Percentiles rank a stretch among this genome's conserved stretches.
phyloP scores from a whole-genome alignment of 2,888 invertebrate species.

The Choreutis nemorana region DNA sequence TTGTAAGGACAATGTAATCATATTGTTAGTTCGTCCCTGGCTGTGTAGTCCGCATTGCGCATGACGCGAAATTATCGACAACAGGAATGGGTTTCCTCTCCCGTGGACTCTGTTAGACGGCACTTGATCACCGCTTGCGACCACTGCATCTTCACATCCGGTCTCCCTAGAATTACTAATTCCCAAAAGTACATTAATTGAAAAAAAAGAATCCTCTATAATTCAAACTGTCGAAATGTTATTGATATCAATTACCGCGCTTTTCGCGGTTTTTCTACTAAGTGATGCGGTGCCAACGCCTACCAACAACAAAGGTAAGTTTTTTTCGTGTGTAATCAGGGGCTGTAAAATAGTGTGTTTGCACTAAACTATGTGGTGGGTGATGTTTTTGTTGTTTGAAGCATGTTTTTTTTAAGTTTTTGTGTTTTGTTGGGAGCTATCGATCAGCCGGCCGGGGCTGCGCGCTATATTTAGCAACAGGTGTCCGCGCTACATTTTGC shows the following conservation, averaged over 20 bases:
- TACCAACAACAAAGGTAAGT: conserved; percentile 47
- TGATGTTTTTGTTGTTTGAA: background rate
- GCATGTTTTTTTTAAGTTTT: conserved; percentile 1
- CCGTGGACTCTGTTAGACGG: conserved; percentile 33
- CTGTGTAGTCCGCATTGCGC: conserved; percentile 36
- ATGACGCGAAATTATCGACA: conserved; percentile 62
- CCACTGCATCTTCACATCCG: conserved; percentile 33
- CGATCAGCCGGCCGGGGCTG: conserved; percentile 36
- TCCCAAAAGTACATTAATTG: conserved; percentile 8
- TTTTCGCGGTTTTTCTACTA: conserved; percentile 44
- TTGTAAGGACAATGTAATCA: no score
- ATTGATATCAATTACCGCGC: conserved; percentile 44
- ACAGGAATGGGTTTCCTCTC: conserved; percentile 37
- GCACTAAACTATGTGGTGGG: no score
- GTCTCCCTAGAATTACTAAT: conserved; percentile 15
- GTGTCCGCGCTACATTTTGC: conserved; percentile 35
- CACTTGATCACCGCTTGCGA: conserved; percentile 45
- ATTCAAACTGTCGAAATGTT: conserved; percentile 27
- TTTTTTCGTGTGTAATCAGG: no score
- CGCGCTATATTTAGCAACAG: conserved; percentile 60
- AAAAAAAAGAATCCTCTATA: background rate
- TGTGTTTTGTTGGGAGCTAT: conserved; percentile 26
- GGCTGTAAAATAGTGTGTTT: no score
- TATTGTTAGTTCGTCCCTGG: conserved; percentile 33
- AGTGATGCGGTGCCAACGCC: conserved; percentile 45